Base-by-base conservation (phyloP, 64 coral and sea anemone species). In the Pocillopora verrucosa region DNA sequence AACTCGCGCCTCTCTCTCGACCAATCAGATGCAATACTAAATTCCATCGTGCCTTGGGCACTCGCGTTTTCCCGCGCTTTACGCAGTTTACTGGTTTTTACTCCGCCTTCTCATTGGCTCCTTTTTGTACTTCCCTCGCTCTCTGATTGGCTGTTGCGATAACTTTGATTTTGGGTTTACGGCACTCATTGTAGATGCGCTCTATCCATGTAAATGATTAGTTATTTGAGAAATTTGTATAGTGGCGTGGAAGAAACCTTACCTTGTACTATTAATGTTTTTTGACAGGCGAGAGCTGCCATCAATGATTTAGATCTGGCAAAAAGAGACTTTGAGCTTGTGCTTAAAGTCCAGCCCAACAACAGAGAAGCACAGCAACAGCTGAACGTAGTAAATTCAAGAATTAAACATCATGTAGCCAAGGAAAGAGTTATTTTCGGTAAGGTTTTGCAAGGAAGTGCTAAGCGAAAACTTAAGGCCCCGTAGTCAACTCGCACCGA, bases 401-500 rank as follows among this genome's bases (percentile, higher is more conserved):
- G 87, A 56, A 84, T 96, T 19, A 93, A 87, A 25, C 73, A 59
- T 7, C 79, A 93, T 82, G 73, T 87, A 34, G 60, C 77, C 3
- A 92, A 91, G n/a, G 91, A 96, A 30, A 92, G 90, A 34, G 75
- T 90, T 67, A 93, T 93, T 20, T 96, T 90, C 79, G 91, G 94
- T 96, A 56, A 93, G 94, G 51, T 58, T 26, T 19, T 20, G 12
- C 56, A 35, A 76, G n/a, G 64, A 9, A 24, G 45, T 10, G 25
- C 59, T 45, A 9, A 1, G 61, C 22, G 0, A 7, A 85, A 65
- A 22, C 68, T 19, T 72, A 6, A 70, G 56, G 16, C 19, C 59
- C n/a, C 74, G 37, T 84, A 20, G 17, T 63, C 9, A 17, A 17
- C 3, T 51, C 41, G 3, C 41, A 51, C 41, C 7, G 41, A 51